Evolutionary conservation across 1,140 invertebrate genomes (phyloP).

Genomic region (Aphaenogaster rudis): DNA sequence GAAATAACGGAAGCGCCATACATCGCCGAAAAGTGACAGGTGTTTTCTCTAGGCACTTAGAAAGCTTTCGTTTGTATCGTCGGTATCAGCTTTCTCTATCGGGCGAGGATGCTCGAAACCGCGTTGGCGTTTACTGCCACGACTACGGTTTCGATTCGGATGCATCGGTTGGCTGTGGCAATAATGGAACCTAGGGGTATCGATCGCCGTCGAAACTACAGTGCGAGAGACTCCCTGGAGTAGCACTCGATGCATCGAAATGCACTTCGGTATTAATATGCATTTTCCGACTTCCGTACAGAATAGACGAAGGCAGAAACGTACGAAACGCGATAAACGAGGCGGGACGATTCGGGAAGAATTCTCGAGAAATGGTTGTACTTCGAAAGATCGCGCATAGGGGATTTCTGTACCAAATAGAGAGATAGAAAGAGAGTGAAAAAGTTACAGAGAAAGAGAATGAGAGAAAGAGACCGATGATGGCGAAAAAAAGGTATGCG

Average conservation of each 20-base stretch:
- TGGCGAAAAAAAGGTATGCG: constrained; percentile 31
- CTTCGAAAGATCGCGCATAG: constrained; percentile 36
- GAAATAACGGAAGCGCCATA: constrained; percentile 53
- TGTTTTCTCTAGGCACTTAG: constrained; percentile 59
- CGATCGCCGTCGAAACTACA: constrained; percentile 43
- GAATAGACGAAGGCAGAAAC: constrained; percentile 74
- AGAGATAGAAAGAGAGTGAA: background rate
- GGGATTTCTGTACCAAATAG: constrained; percentile 36
- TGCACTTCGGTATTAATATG: constrained; percentile 64
- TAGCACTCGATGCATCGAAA: constrained; percentile 62
- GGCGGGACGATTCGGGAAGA: constrained; percentile 44
- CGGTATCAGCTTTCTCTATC: constrained; percentile 59
- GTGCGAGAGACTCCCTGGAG: constrained; percentile 35
- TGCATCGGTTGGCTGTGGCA: constrained; percentile 51
- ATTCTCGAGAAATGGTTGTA: constrained; percentile 37
- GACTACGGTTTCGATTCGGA: constrained; percentile 64
- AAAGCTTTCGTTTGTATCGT: constrained; percentile 57
- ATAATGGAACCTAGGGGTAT: constrained; percentile 64
- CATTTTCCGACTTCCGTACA: constrained; percentile 42
- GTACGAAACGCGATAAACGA: constrained; percentile 79
- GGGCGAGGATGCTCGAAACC: constrained; percentile 51
- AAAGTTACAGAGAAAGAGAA: background rate
- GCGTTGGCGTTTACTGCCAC: constrained; percentile 45
- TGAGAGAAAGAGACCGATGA: constrained; percentile 42
- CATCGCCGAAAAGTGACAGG: constrained; percentile 60